Conservation (phyloP, 2,797 vertebrate species). For the Sandelia bainsii region DNA sequence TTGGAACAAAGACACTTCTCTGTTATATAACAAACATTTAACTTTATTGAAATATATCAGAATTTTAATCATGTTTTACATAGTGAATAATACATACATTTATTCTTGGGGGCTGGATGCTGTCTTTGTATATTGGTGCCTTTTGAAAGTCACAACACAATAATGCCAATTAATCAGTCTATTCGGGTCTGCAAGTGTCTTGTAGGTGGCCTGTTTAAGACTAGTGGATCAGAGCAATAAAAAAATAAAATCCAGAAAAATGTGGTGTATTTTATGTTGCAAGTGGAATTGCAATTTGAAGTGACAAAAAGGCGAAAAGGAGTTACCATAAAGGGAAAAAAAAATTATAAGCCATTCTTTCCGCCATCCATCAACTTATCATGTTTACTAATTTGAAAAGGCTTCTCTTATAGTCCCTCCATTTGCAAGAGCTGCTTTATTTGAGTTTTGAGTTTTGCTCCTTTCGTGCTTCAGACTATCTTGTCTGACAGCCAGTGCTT, state of each 20-base stretch:
- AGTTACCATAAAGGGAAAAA: background rate
- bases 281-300: background rate
- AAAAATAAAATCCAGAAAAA: background rate
- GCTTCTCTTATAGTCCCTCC: background rate
- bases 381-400: conserved; percentile 7
- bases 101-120: no score
- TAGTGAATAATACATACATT: no score
- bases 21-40: no score
- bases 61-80: no score
- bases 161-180: no score
- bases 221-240: no score
- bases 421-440: conserved; percentile 18
- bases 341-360: background rate
- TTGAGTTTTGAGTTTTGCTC: conserved; percentile 20
- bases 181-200: no score
- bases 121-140: no score
- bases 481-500: conserved; percentile 29
- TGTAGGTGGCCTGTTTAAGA: no score
- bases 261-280: background rate
- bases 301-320: background rate
- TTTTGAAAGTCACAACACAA: no score
- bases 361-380: conserved; percentile 1
- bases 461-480: background rate
- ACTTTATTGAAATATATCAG: no score
- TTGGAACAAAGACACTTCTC: no score